Evolutionary conservation across 2,888 invertebrate genomes (phyloP), one percentile per base, ranked within the genome.

Genomic region (Uropetala carovei): DNA sequence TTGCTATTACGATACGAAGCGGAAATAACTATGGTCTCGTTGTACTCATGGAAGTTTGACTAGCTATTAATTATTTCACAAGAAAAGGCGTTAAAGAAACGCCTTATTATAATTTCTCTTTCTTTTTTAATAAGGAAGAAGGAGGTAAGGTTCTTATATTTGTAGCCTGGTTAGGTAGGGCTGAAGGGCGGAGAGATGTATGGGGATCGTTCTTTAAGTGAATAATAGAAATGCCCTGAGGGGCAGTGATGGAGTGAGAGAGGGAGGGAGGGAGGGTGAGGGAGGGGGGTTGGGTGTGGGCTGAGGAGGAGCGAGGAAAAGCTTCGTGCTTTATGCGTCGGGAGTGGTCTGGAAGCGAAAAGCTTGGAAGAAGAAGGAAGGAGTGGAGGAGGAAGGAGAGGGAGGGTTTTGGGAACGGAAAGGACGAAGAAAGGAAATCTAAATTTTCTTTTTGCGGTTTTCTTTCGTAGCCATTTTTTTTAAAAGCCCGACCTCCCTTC

Each of bases 71-170:
- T 89, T 89, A 89, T 89, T 68, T 89, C 64, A 64, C 64, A 10
- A 22, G 13, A 27, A 64, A 43, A 89, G 89, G 89, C 68, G 89
- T 89, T 89, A 64, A 60, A 64, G 30, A 30, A 89, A 89, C 89
- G 89, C 89, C 89, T 89, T 89, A 89, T 89, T 68, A 89, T 89
- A 89, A 89, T 89, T 64, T 89, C 89, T 68, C 89, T 86, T 60
- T 86, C 56, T 43, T 43, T 56, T 83, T 86, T 86, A 60, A 68
- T 64, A 64, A 89, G 60, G 43, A 60, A 60, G 64, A 89, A 60
- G 64, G 60, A 60, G 59, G 86, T 60, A 60, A 82, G 59, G 16
- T 14, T 64, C 64, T 64, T 68, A 56, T 89, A 68, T 68, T 64
- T 64, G 89, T 89, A 56, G 89, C 89, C 89, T 89, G 64, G 89